phyloP scores from a whole-genome alignment of 2,888 invertebrate genomes.

The Lepidochrysops patricia region DNA sequence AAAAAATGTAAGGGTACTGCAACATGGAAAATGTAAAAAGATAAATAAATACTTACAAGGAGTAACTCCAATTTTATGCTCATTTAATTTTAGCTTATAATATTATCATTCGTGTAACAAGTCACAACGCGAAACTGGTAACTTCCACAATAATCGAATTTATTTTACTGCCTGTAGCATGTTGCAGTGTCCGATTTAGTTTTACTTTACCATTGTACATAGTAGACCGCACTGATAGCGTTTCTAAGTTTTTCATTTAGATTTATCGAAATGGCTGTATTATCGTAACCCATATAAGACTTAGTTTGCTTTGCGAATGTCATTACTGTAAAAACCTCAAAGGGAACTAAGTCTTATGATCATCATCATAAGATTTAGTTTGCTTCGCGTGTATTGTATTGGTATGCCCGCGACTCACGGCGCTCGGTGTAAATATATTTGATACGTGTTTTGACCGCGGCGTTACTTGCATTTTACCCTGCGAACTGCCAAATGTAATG shows the following conservation, averaged over 20 bases:
- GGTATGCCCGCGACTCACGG: conserved; percentile 32
- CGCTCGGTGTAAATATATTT: conserved; percentile 56
- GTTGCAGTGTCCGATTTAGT: conserved; percentile 30
- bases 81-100: not conserved
- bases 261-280: conserved; percentile 61
- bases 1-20: conserved; percentile 13
- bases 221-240: conserved; percentile 66
- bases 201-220: conserved; percentile 55
- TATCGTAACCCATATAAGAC: conserved; percentile 34
- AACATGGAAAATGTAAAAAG: conserved; percentile 33
- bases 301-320: conserved; percentile 35
- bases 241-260: conserved; percentile 53
- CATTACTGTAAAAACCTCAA: too few relatives aligned
- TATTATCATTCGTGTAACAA: not conserved
- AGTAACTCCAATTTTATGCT: too few relatives aligned
- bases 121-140: not conserved
- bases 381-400: conserved; percentile 33
- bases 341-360: conserved; percentile 51
- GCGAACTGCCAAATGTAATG: conserved; percentile 72
- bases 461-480: conserved; percentile 71
- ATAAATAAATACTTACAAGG: conserved; percentile 20
- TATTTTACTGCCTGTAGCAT: conserved; percentile 13
- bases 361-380: conserved; percentile 33
- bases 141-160: not conserved
- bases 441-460: conserved; percentile 52